Conservation (phyloP, 2,797 vertebrate genomes). For the Melanotaenia maccullochi region DNA sequence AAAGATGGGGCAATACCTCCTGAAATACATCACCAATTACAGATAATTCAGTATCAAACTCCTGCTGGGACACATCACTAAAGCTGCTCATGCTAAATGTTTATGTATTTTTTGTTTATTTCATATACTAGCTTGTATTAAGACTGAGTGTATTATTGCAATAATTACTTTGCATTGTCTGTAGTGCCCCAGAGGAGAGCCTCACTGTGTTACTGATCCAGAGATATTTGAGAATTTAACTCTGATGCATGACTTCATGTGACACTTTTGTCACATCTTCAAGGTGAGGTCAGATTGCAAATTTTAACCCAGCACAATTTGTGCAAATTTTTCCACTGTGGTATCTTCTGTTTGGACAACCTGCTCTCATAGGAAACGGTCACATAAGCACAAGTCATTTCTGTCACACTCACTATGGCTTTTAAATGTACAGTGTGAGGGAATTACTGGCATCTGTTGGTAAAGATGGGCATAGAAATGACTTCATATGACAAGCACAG, state of each 20-base stretch:
- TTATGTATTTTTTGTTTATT: not conserved
- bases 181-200: conserved; percentile 5
- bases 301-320: not conserved
- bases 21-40: conserved; percentile 15
- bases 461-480: no score
- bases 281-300: not conserved
- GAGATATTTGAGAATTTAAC: not conserved
- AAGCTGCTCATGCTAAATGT: conserved; percentile 1
- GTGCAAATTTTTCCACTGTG: not conserved
- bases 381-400: not conserved
- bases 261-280: conserved; percentile 3
- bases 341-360: not conserved
- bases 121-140: conserved; percentile 6
- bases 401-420: not conserved
- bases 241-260: conserved; percentile 9
- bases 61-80: not conserved
- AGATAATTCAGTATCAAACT: conserved; percentile 15
- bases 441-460: no score
- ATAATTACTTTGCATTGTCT: conserved; percentile 4
- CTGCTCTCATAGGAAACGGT: not conserved
- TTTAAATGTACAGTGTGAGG: no score
- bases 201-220: conserved; percentile 6
- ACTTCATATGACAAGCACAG: no score
- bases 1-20: conserved; percentile 15
- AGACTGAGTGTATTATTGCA: not conserved